phyloP scores from a whole-genome alignment of 2,113 vertebrate genomes.

The Ploceus nigricollis region DNA sequence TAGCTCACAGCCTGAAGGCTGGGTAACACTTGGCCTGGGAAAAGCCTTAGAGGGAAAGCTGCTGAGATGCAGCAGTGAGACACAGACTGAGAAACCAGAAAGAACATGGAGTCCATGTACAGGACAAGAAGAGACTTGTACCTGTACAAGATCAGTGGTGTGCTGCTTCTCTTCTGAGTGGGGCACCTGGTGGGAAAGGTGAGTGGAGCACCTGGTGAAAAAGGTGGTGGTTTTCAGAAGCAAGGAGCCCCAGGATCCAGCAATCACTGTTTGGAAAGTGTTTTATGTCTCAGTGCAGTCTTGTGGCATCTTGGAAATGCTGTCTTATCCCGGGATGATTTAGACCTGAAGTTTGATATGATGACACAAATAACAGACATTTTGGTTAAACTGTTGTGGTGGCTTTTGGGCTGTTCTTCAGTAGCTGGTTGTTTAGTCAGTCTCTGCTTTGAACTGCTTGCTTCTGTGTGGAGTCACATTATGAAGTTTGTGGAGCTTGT shows the following conservation, averaged over 20 bases:
- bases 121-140: not conserved
- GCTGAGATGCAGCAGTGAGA: not conserved
- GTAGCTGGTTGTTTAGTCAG: not conserved
- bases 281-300: not conserved
- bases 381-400: not conserved
- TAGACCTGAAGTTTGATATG: not conserved
- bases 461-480: not conserved
- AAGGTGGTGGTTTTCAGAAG: not conserved
- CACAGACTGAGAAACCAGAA: not conserved
- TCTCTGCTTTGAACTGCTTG: not conserved
- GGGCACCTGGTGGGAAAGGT: not conserved
- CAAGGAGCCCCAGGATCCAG: not conserved
- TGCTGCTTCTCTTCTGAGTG: not conserved
- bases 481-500: not conserved
- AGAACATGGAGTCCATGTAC: not conserved
- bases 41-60: not conserved
- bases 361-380: not conserved
- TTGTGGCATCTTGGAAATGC: not conserved
- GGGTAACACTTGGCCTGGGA: not conserved
- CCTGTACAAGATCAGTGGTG: not conserved
- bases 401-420: not conserved
- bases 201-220: not conserved
- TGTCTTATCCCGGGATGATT: not conserved
- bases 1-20: not conserved
- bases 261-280: accelerated